Conservation (phyloP, 1,140 invertebrate species). For the Aphelinus certus region DNA sequence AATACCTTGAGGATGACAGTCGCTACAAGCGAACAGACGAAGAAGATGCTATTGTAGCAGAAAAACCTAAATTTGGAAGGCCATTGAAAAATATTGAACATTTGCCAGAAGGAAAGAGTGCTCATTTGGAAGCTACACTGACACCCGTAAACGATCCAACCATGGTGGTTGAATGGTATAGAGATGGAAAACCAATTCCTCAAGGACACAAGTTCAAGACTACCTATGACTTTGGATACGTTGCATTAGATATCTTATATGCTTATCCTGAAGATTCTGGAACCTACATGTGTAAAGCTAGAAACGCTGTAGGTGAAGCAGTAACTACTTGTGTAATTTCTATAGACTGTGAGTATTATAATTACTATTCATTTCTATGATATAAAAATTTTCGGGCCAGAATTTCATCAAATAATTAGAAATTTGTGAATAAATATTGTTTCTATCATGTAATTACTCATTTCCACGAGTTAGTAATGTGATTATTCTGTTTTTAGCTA, state of each 20-base stretch:
- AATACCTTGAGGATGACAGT: slow-evolving; percentile 88
- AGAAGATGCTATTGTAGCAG: slow-evolving; percentile 79
- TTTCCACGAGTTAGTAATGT: slow-evolving; percentile 7
- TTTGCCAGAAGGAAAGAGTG: slow-evolving; percentile 86
- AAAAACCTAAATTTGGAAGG: slow-evolving; percentile 89
- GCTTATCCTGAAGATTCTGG: slow-evolving; percentile 95
- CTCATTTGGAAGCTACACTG: slow-evolving; percentile 94
- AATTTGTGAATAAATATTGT: too few species aligned
- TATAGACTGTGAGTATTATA: slow-evolving; percentile 75
- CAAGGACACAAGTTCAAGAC: slow-evolving; percentile 92
- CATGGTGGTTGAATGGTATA: slow-evolving; percentile 95
- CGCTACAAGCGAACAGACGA: slow-evolving; percentile 76
- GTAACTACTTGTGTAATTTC: slow-evolving; percentile 82
- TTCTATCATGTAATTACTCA: too few species aligned
- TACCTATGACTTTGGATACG: slow-evolving; percentile 95
- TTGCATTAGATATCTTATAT: slow-evolving; percentile 94
- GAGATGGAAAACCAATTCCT: slow-evolving; percentile 89
- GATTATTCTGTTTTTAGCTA: slow-evolving; percentile 68
- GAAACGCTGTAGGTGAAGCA: slow-evolving; percentile 91
- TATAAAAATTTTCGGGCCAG: background rate
- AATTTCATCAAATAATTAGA: background rate
- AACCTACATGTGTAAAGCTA: slow-evolving; percentile 94
- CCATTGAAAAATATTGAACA: slow-evolving; percentile 86
- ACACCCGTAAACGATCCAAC: slow-evolving; percentile 95
- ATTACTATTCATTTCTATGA: background rate